A percentile compares a stretch with the other conserved stretches of the same genome.
Evolutionary conservation across 2,888 invertebrate species (phyloP).

Genomic region (Plebejus anna): DNA sequence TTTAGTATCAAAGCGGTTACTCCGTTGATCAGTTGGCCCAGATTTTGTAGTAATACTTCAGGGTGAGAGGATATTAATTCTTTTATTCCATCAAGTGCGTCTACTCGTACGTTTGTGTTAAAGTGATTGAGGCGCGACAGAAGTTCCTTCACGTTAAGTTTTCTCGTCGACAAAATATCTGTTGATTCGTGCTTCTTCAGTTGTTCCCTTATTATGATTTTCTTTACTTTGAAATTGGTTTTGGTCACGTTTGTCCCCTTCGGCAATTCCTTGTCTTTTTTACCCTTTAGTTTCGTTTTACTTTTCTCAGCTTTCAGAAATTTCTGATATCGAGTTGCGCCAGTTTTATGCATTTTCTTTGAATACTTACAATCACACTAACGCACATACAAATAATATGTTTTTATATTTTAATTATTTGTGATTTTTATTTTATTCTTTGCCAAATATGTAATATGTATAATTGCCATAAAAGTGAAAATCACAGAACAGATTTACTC

Average conservation of each 20-base stretch:
- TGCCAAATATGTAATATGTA: not conserved
- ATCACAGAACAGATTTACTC: no score
- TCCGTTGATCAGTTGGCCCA: slow-evolving; percentile 84
- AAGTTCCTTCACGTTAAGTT: slow-evolving; percentile 86
- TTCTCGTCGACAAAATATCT: slow-evolving; percentile 83
- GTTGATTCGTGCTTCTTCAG: slow-evolving; percentile 74
- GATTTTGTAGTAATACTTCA: slow-evolving; percentile 73
- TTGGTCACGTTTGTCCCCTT: slow-evolving; percentile 95
- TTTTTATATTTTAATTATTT: not conserved
- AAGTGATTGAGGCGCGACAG: slow-evolving; percentile 86
- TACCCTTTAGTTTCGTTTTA: slow-evolving; percentile 93
- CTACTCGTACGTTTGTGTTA: slow-evolving; percentile 83
- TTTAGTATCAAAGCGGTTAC: slow-evolving; percentile 86
- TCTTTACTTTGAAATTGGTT: slow-evolving; percentile 92
- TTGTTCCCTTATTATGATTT: slow-evolving; percentile 91
- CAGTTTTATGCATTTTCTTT: slow-evolving; percentile 64
- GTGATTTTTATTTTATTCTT: not conserved
- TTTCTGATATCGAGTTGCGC: slow-evolving; percentile 84
- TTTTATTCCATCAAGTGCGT: slow-evolving; percentile 81
- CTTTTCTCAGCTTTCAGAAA: slow-evolving; percentile 90
- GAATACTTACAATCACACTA: not conserved
- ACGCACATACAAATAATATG: not conserved
- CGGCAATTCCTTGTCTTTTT: slow-evolving; percentile 88
- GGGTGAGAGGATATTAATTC: slow-evolving; percentile 68
- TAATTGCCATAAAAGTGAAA: no score